Conservation (phyloP, 2,888 invertebrate species). For the Blera fallax region DNA sequence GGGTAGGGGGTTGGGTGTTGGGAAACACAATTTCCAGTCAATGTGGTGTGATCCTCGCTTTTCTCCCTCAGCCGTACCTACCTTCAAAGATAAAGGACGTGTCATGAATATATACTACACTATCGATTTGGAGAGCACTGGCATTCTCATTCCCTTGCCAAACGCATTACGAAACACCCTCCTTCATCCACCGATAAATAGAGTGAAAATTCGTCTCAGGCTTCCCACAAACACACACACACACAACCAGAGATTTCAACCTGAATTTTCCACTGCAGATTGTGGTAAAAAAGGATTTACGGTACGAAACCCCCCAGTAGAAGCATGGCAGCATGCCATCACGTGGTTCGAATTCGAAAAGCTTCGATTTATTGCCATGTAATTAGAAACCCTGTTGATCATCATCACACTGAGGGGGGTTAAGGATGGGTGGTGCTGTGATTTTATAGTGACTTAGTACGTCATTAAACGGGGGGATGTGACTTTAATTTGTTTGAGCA, state of each 20-base stretch:
- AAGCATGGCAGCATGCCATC: conserved; percentile 64
- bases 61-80: background rate
- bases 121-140: conserved; percentile 29
- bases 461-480: conserved; percentile 63
- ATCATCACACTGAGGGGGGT: conserved; percentile 14
- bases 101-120: conserved; percentile 43
- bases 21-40: conserved; percentile 58
- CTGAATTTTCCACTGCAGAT: conserved; percentile 35
- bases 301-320: conserved; percentile 4
- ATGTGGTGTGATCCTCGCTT: conserved; percentile 41
- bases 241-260: conserved; percentile 1
- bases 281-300: conserved; percentile 58
- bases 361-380: conserved; percentile 71
- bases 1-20: background rate
- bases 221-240: background rate
- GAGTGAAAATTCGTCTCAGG: conserved; percentile 46
- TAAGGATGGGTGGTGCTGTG: conserved; percentile 14
- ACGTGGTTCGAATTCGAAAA: conserved; percentile 67
- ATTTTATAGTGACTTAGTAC: conserved; percentile 67
- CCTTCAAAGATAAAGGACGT: conserved; percentile 41
- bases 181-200: background rate
- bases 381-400: conserved; percentile 71
- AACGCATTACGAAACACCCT: conserved; percentile 41
- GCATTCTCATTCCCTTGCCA: background rate
- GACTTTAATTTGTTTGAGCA: conserved; percentile 66